Conservation (phyloP, 2,113 vertebrate genomes). For the Coptodon bakossiorum region DNA sequence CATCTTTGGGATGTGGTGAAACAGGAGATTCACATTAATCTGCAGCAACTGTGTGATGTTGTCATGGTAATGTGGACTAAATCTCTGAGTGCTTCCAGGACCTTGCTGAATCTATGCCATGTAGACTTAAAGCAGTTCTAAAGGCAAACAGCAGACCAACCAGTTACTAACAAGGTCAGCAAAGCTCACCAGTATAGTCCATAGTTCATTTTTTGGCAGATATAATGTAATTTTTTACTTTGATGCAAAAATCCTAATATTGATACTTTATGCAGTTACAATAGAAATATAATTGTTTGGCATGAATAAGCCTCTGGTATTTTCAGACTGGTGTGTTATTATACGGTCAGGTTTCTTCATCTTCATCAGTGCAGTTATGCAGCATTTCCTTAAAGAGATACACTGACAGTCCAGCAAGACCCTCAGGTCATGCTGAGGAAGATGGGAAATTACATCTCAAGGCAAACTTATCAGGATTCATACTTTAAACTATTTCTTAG, state of each 20-base stretch:
- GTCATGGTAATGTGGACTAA: not conserved
- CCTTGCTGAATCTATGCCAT: not conserved
- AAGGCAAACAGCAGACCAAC: not conserved
- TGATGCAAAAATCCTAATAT: not conserved
- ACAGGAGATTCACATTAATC: not conserved
- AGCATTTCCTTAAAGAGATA: not conserved
- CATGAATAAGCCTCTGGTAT: not conserved
- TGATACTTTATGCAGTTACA: not conserved
- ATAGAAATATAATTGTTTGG: not conserved
- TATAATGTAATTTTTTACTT: not conserved
- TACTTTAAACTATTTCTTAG: not conserved
- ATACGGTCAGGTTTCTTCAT: not conserved
- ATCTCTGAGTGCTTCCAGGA: not conserved
- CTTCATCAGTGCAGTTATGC: not conserved
- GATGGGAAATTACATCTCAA: not conserved
- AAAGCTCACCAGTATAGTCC: not conserved
- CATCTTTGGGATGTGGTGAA: not conserved
- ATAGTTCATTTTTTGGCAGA: not conserved
- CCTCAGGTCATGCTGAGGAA: not conserved
- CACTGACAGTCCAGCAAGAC: not conserved
- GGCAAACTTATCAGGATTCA: not conserved
- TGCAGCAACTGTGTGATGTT: not conserved
- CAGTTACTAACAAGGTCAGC: not conserved
- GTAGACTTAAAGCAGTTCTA: not conserved
- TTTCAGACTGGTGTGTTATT: not conserved